Evolutionary conservation across 2,888 invertebrate species (phyloP), one percentile per base, ranked within the genome.

Genomic region (Dryadula phaetusa): DNA sequence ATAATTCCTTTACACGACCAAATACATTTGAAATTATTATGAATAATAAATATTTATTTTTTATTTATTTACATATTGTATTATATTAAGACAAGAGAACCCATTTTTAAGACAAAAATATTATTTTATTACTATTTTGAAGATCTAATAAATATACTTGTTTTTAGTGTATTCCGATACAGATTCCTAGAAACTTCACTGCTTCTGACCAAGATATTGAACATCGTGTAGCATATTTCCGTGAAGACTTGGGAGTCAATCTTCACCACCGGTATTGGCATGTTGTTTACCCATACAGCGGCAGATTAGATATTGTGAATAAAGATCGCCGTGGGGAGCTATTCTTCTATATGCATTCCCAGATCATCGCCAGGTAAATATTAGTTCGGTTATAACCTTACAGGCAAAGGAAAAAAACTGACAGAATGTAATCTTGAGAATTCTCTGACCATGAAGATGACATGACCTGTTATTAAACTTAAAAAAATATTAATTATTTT

Each of bases 241-340:
- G 97, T 3, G 97, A 97, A 86, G 97, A 97, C 80, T 85, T 96
- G 46, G 96, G 96, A n/a, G 88, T 96, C 69, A 96, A 96, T 84
- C 93, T 96, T 40, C 96, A 97, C 81, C 96, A 97, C 79, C 96
- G 96, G 90, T 96, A 96, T 78, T 96, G 96, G 96, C 97, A 97
- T 91, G 92, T 97, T 69, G 96, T 96, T 0, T 96, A 96, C 79
- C 96, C 96, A 0, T 94, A 94, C 78, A 58, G 58, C 25, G 58
- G 58, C 12, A 44, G 42, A 44, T 44, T 44, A 1, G 58, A 58
- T 6, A 94, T 96, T 46, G 96, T 97, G 4, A 93, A 93, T 58
- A 97, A 97, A 81, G 95, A 97, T 80, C 93, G 96, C 63, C 94
- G 96, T 37, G 96, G 97, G 32, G 96, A 96, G 86, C 88, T 97